phyloP scores from a whole-genome alignment of 2,888 invertebrate genomes.

The Sicus ferrugineus region DNA sequence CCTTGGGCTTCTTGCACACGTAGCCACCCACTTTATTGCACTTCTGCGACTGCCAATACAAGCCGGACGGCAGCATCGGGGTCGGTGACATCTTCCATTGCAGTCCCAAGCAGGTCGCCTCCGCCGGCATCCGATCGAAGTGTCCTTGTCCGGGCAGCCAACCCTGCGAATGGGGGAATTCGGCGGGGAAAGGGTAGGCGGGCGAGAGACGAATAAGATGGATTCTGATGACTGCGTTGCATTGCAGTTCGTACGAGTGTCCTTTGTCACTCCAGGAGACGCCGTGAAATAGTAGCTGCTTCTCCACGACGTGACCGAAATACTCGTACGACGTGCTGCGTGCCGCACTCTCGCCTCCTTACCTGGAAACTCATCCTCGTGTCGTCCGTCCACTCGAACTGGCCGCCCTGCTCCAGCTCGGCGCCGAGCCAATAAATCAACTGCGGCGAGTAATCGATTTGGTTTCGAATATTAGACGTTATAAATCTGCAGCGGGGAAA shows the following conservation, averaged over 20 bases:
- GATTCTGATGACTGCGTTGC: not conserved
- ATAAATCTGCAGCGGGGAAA: slow-evolving; percentile 67
- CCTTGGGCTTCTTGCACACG: slow-evolving; percentile 69
- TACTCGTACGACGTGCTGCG: too few species aligned
- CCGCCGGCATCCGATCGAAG: slow-evolving; percentile 54
- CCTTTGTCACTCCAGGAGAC: not conserved
- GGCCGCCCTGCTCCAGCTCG: slow-evolving; percentile 63
- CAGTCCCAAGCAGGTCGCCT: slow-evolving; percentile 66
- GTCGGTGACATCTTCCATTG: slow-evolving; percentile 75
- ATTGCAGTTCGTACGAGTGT: not conserved
- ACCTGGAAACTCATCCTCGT: slow-evolving; percentile 69
- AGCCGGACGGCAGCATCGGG: slow-evolving; percentile 72
- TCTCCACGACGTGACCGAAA: too few species aligned
- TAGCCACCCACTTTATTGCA: slow-evolving; percentile 75
- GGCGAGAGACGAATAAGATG: not conserved
- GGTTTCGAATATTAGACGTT: slow-evolving; percentile 73
- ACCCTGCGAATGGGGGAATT: slow-evolving; percentile 57
- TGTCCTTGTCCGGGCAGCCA: slow-evolving; percentile 71
- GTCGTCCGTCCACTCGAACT: slow-evolving; percentile 74
- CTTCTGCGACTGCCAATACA: slow-evolving; percentile 75
- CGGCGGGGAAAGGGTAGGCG: not conserved
- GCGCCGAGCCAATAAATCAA: slow-evolving; percentile 80
- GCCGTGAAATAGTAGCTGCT: not conserved
- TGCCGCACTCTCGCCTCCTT: slow-evolving; percentile 27
- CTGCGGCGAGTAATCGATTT: slow-evolving; percentile 76